These are phyloP conservation scores for Drosophila ercepeae DNA, from an alignment of 1,140 invertebrate species.

Conservation along the genomic window DNA sequence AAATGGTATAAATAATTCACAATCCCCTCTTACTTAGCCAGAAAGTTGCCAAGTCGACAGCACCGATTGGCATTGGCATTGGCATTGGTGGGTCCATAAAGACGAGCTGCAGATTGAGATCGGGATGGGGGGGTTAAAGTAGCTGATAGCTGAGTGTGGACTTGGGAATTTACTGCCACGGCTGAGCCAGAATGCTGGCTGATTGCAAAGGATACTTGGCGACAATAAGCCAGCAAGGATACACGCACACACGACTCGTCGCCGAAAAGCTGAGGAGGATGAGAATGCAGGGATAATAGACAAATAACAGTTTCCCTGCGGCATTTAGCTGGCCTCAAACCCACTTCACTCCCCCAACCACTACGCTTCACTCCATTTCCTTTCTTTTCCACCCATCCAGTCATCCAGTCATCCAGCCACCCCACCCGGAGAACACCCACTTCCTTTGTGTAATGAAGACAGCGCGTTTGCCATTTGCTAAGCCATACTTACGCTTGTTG, in stretches of 20 bases:
- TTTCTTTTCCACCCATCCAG: conserved; percentile 1
- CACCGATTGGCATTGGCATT: background rate
- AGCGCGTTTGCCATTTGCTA: conserved; percentile 63
- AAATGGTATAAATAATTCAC: too few species aligned
- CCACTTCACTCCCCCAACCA: background rate
- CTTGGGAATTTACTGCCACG: conserved; percentile 58
- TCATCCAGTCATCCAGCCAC: background rate
- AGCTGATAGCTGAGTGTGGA: conserved; percentile 66
- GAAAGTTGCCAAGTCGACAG: background rate
- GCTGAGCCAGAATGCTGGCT: conserved; percentile 71
- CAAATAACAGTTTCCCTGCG: conserved; percentile 80
- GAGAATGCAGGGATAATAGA: conserved; percentile 75
- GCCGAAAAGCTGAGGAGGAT: conserved; percentile 27
- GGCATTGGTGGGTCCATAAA: conserved; percentile 8
- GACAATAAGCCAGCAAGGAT: conserved; percentile 70
- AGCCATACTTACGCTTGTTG: conserved; percentile 82
- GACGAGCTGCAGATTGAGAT: conserved; percentile 4
- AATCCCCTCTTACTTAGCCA: too few species aligned
- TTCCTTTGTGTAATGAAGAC: conserved; percentile 74
- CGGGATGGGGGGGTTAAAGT: conserved; percentile 41
- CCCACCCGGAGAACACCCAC: conserved; percentile 1
- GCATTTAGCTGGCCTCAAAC: conserved; percentile 59
- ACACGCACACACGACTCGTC: conserved; percentile 25
- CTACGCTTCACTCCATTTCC: conserved; percentile 1
- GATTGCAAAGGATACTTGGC: conserved; percentile 80